Percentiles rank a stretch among this genome's conserved stretches.
Evolutionary conservation across 2,113 vertebrate species (phyloP).

Genomic region (Seriola quinqueradiata): DNA sequence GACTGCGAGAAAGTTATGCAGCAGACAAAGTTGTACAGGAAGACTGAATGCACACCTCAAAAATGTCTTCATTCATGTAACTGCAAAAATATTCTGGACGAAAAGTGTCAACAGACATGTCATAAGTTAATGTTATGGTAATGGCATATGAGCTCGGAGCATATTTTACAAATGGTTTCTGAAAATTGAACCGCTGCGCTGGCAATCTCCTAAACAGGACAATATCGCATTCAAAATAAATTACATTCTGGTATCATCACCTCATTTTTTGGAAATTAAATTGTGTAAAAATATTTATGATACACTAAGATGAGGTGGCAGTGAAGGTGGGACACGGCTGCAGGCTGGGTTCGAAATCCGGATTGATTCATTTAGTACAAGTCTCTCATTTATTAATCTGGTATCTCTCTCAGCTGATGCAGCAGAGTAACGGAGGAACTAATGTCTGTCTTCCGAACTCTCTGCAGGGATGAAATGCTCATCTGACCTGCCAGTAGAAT

Average conservation of each 20-base stretch:
- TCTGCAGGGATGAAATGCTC: too few relatives aligned
- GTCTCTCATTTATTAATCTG: too few relatives aligned
- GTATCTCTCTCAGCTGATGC: conserved; percentile 11
- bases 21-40: conserved; percentile 9
- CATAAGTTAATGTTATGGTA: conserved; percentile 70
- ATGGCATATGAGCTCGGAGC: conserved; percentile 61
- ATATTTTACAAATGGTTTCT: conserved; percentile 62
- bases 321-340: conserved; percentile 20
- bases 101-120: conserved; percentile 54
- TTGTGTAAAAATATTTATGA: conserved; percentile 63
- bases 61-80: conserved; percentile 29
- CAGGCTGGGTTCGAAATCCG: conserved; percentile 23
- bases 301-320: conserved; percentile 14
- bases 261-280: conserved; percentile 55
- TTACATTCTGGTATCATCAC: conserved; percentile 44
- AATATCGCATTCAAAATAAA: conserved; percentile 49
- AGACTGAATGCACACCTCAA: neutral
- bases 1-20: conserved; percentile 19
- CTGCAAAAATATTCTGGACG: conserved; percentile 39
- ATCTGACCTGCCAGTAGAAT: too few relatives aligned
- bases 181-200: conserved; percentile 59
- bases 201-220: conserved; percentile 51
- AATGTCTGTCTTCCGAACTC: neutral
- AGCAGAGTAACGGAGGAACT: neutral
- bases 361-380: conserved; percentile 27